phyloP scores from a whole-genome alignment of 2,888 invertebrate genomes.

The Stenotaenia linearis region DNA sequence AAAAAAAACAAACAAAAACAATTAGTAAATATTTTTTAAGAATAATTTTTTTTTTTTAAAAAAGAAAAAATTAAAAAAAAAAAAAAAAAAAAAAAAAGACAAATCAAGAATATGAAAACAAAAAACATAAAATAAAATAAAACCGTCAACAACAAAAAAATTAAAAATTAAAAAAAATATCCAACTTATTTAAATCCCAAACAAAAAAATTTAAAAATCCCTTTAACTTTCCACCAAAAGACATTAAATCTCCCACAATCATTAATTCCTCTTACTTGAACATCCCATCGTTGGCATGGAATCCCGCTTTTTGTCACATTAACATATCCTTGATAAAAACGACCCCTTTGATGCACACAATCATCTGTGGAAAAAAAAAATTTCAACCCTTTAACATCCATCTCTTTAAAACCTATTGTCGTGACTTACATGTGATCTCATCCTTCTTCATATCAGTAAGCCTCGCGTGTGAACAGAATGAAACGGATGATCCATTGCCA shows the following conservation, averaged over 20 bases:
- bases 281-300: slow-evolving; percentile 85
- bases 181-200: no score
- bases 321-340: slow-evolving; percentile 81
- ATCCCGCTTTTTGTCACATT: slow-evolving; percentile 76
- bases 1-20: no score
- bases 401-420: not conserved
- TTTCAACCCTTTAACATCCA: not conserved
- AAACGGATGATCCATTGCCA: slow-evolving; percentile 52
- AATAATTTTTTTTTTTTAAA: no score
- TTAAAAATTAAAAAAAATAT: no score
- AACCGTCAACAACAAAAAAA: no score
- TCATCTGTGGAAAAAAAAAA: slow-evolving; percentile 56
- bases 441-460: slow-evolving; percentile 74
- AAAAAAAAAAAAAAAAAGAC: not conserved
- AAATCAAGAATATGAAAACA: no score
- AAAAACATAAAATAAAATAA: no score
- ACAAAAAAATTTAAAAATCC: no score
- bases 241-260: no score
- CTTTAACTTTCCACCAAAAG: no score
- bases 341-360: slow-evolving; percentile 78
- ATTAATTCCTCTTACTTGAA: slow-evolving; percentile 44
- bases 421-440: slow-evolving; percentile 66
- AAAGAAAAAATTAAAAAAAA: not conserved
- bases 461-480: slow-evolving; percentile 74
- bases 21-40: no score